A percentile compares a stretch with the other conserved stretches of the same genome.
Evolutionary conservation across 2,888 invertebrate genomes (phyloP).

Genomic region (Prosopocoilus inquinatus): DNA sequence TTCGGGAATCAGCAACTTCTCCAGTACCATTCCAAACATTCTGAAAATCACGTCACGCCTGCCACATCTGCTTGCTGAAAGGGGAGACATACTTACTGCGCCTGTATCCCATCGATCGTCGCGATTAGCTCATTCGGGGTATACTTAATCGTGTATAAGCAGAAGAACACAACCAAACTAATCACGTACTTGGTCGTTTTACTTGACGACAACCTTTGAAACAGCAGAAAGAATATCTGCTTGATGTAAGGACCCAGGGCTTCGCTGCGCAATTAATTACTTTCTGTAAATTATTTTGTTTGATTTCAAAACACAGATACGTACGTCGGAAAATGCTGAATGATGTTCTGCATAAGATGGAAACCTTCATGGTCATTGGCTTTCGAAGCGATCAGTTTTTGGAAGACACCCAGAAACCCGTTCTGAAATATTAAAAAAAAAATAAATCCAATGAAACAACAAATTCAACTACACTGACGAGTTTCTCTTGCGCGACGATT

Average conservation of each 20-base stretch:
- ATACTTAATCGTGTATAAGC: conserved; percentile 78
- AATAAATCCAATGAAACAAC: neutral
- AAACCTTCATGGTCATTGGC: conserved; percentile 96
- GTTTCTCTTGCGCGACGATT: conserved; percentile 67
- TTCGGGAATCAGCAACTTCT: conserved; percentile 83
- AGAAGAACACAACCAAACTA: conserved; percentile 87
- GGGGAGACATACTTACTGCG: conserved; percentile 59
- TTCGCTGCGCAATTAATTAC: conserved; percentile 52
- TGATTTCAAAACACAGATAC: conserved; percentile 38
- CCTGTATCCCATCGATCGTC: conserved; percentile 82
- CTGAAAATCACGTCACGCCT: conserved; percentile 48
- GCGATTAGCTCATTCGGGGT: conserved; percentile 73
- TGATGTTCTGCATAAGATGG: conserved; percentile 80
- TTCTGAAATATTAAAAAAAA: conserved; percentile 53
- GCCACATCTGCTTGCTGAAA: neutral
- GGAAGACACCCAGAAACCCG: conserved; percentile 90
- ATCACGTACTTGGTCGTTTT: conserved; percentile 96
- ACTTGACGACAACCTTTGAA: conserved; percentile 86
- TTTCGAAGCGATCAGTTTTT: conserved; percentile 94
- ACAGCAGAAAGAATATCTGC: conserved; percentile 88
- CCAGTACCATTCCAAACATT: conserved; percentile 95
- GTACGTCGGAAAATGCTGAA: conserved; percentile 80
- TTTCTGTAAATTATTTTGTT: neutral
- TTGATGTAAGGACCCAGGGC: conserved; percentile 75
- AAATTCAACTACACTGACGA: conserved; percentile 56